Conservation (phyloP, 1,140 invertebrate genomes). For the Babylonia areolata region DNA sequence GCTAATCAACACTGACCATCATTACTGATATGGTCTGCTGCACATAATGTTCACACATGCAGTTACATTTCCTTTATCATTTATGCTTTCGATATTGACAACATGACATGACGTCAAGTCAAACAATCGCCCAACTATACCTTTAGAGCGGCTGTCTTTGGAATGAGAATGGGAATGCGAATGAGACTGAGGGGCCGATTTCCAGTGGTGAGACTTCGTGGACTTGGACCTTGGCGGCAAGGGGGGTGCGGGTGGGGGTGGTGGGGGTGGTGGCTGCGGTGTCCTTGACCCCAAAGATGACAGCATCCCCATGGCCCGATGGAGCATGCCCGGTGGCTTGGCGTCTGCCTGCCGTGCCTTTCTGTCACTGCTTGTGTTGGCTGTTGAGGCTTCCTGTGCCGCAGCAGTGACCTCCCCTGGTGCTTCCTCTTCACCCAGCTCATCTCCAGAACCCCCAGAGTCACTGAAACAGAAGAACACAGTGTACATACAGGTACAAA, state of each 20-base stretch:
- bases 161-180: too few relatives aligned
- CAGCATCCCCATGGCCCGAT: background rate
- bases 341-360: background rate
- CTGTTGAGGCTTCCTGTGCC: background rate
- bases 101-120: too few relatives aligned
- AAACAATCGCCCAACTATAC: too few relatives aligned
- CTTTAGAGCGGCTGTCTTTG: background rate
- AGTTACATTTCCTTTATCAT: too few relatives aligned
- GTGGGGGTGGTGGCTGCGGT: too few relatives aligned
- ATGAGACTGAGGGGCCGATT: background rate
- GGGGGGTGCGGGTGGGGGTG: background rate
- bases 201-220: background rate
- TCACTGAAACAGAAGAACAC: slow-evolving; percentile 38
- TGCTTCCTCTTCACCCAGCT: background rate
- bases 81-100: too few relatives aligned
- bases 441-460: slow-evolving; percentile 44
- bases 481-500: too few relatives aligned
- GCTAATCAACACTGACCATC: too few relatives aligned
- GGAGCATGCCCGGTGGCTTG: background rate
- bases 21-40: too few relatives aligned
- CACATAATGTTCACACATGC: too few relatives aligned
- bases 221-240: background rate
- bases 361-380: background rate
- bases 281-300: background rate
- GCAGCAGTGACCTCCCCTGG: background rate